Evolutionary conservation across 2,113 vertebrate genomes (phyloP), one percentile per base, ranked within the genome.

Genomic region (Hypocryptadius cinnamomeus): DNA sequence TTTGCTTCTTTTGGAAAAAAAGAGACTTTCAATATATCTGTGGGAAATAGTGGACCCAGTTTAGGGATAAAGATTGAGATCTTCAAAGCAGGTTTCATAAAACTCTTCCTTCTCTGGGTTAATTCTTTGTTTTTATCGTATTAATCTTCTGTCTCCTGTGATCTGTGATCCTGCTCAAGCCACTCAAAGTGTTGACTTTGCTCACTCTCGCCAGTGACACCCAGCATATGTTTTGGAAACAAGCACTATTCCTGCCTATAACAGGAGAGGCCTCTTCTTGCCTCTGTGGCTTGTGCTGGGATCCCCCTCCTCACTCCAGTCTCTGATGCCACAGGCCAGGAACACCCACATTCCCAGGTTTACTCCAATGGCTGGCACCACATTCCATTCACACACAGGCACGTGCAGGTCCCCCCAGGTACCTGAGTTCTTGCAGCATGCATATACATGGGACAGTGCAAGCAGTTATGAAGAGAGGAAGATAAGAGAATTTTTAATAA

Each of bases 151-250:
- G 2, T 71, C 45, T 56, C 20, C 30, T 79, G 37, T 51, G 54
- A 57, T 10, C 31, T 8, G 3, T 9, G 3, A 42, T 66, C 6
- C 33, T 25, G 9, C 6, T 69, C n/a, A n/a, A 74, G 61, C 22
- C 4, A 2, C 72, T 6, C 28, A 19, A 51, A 9, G 8, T 5
- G 4, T 20, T 17, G 19, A 73, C 14, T 2, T 70, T 7, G 5
- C 4, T 90, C 31, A 23, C 25, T 66, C 33, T 33, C 0, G 0
- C 30, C 15, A 3, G 4, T n/a, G 15, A 11, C 45, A 33, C 5
- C 56, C 24, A 53, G 35, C 3, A 23, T 17, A 28, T 21, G 6
- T 54, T 70, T 74, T 33, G 3, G 44, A 56, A 73, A 28, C 15
- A 69, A 28, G 24, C 13, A 10, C 4, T 8, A 2, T 31, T 66